Evolutionary conservation across 1,140 invertebrate species (phyloP).

Genomic region (Ips typographus): DNA sequence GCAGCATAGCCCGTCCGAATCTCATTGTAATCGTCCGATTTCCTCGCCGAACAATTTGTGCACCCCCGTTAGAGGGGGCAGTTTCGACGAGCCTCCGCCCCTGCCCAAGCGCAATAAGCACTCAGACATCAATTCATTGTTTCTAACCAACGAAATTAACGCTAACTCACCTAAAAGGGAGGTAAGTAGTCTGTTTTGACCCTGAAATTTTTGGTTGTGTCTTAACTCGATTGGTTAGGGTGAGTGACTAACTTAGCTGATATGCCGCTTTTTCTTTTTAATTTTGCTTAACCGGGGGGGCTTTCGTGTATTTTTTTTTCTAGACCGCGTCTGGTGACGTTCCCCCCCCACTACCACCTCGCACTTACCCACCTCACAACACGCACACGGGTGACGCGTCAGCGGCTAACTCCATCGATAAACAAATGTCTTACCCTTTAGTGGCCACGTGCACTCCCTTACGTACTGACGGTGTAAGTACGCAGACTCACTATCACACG

Average conservation of each 20-base stretch:
- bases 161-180: slow-evolving; percentile 27
- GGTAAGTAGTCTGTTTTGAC: slow-evolving; percentile 4
- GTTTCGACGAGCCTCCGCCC: slow-evolving; percentile 47
- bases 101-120: slow-evolving; percentile 47
- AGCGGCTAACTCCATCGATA: slow-evolving; percentile 59
- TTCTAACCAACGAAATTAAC: slow-evolving; percentile 43
- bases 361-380: slow-evolving; percentile 55
- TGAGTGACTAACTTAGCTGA: too few relatives aligned
- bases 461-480: slow-evolving; percentile 47
- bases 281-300: background rate
- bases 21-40: slow-evolving; percentile 21
- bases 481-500: background rate
- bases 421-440: slow-evolving; percentile 61
- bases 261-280: background rate
- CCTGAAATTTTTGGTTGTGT: background rate
- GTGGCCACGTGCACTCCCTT: slow-evolving; percentile 53
- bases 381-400: slow-evolving; percentile 53
- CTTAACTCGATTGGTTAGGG: background rate
- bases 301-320: slow-evolving; percentile 1
- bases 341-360: slow-evolving; percentile 64
- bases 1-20: slow-evolving; percentile 44
- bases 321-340: slow-evolving; percentile 26
- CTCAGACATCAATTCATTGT: slow-evolving; percentile 20
- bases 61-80: slow-evolving; percentile 13
- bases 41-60: slow-evolving; percentile 33